Percentiles rank a stretch among this genome's conserved stretches.
Conservation (phyloP, 2,888 invertebrate species). For the Trichogramma dendrolimi region DNA sequence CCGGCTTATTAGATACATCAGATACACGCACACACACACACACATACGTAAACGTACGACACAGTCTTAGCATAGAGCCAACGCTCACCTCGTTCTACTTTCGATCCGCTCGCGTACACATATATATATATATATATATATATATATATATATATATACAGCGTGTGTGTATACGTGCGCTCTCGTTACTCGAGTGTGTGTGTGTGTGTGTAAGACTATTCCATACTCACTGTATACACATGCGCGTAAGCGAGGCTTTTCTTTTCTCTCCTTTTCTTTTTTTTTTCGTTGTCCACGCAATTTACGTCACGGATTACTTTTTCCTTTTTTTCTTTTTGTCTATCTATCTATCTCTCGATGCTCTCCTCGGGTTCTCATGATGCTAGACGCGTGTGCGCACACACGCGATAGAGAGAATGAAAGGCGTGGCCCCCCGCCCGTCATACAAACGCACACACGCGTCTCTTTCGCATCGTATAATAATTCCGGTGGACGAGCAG, state of each 20-base stretch:
- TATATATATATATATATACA: not conserved
- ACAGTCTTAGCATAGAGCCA: not conserved
- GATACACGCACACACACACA: not conserved
- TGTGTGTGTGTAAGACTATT: not conserved
- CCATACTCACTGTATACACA: not conserved
- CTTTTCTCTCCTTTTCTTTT: not conserved
- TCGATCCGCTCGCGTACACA: not conserved
- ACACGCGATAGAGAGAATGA: too few species aligned
- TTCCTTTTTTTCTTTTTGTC: not conserved
- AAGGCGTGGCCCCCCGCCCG: too few species aligned
- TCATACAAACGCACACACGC: too few species aligned
- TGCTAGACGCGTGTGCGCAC: too few species aligned
- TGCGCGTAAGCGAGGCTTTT: not conserved
- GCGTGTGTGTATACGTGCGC: not conserved
- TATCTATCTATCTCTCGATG: not conserved
- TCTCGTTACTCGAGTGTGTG: not conserved
- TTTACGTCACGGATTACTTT: too few species aligned
- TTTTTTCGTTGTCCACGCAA: too few species aligned
- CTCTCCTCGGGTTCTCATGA: not conserved
- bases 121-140: slow-evolving; percentile 2
- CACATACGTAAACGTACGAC: not conserved
- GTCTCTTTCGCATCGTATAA: too few species aligned
- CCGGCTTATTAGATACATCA: too few species aligned
- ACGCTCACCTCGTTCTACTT: slow-evolving; percentile 15
- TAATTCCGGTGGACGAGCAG: too few species aligned